phyloP scores from a whole-genome alignment of 2,888 invertebrate species.

The Cheilosia variabilis region DNA sequence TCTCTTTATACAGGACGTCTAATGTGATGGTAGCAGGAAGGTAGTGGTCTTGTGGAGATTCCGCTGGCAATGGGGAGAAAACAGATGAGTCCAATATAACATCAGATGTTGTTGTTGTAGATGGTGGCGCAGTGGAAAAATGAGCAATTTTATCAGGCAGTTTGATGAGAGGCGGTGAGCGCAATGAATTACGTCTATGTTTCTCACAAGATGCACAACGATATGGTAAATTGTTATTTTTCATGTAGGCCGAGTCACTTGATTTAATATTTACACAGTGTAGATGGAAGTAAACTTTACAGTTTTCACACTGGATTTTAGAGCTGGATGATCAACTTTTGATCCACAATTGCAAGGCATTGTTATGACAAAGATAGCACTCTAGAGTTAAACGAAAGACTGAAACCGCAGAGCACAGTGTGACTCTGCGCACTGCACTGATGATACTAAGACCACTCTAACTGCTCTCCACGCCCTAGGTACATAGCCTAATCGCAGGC shows the following conservation, averaged over 20 bases:
- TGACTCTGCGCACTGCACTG: no score
- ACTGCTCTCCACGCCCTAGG: no score
- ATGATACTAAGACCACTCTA: no score
- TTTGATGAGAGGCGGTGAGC: not conserved
- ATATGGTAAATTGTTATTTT: not conserved
- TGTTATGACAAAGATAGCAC: not conserved
- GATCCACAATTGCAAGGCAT: not conserved
- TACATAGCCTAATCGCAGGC: no score
- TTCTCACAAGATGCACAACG: slow-evolving; percentile 1
- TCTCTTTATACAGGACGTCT: not conserved
- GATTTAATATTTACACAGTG: no score
- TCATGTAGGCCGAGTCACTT: not conserved
- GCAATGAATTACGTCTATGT: not conserved
- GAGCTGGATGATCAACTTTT: not conserved
- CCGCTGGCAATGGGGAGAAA: no score
- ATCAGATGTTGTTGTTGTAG: not conserved
- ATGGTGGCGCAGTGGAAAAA: not conserved
- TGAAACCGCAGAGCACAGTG: no score
- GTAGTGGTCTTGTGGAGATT: no score
- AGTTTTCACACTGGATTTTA: not conserved
- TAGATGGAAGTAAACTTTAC: not conserved
- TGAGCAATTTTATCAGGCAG: not conserved
- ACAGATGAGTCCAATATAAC: no score
- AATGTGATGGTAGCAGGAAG: not conserved
- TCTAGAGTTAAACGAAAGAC: no score